Conservation (phyloP, 2,888 invertebrate species). For the Noctua fimbriata region DNA sequence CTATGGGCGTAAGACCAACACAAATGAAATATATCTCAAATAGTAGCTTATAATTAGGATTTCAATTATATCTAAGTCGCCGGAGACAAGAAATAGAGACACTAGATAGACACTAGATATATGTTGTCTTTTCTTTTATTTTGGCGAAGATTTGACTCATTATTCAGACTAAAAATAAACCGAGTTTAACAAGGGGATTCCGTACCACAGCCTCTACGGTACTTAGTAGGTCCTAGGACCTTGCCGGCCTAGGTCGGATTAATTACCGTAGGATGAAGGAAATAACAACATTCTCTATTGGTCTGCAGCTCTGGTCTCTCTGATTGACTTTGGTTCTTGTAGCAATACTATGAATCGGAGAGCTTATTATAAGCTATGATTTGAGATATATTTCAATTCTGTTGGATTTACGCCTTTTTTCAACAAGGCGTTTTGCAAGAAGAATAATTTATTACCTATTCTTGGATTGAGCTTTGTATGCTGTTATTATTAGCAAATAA, state of each 20-base stretch:
- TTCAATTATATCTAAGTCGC: not conserved
- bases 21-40: not conserved
- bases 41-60: not conserved
- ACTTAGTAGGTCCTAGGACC: not conserved
- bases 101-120: not conserved
- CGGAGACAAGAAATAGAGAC: not conserved
- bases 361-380: not conserved
- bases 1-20: not conserved
- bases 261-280: not conserved
- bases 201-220: not conserved
- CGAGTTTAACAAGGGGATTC: not conserved
- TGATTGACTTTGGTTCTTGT: not conserved
- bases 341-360: not conserved
- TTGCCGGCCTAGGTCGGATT: not conserved
- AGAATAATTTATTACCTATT: not conserved
- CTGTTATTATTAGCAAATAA: not conserved
- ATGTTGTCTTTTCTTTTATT: not conserved
- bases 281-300: not conserved
- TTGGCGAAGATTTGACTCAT: not conserved
- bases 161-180: too few species aligned
- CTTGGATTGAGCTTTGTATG: not conserved
- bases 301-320: not conserved
- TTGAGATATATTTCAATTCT: not conserved
- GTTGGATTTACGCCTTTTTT: not conserved
- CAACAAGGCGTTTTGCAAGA: not conserved